Base-by-base conservation (phyloP, 2,797 vertebrate genomes). In the Taenioides sp. region DNA sequence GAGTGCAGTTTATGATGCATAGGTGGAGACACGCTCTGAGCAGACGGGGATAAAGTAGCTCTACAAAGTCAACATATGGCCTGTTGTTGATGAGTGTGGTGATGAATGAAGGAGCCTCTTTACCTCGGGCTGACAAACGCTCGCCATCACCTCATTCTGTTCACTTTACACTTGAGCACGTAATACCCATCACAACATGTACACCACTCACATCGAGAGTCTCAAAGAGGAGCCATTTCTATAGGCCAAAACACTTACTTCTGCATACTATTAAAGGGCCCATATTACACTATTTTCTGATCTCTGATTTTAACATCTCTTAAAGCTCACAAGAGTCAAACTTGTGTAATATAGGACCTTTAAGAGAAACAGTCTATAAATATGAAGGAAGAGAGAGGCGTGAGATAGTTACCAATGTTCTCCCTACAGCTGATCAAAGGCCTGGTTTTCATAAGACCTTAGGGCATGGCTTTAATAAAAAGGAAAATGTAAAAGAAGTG, bases 391-490 rank as follows among this genome's bases (percentile, higher is more conserved):
- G 65, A 40, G 12, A 14, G 31, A 69, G 59, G 86, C 64, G 67
- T 79, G 85, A 74, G 67, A 58, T 67, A 70, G 58, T 31, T 80
- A 50, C 73, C 64, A 61, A 74, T 79, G 70, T 77, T 77, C 72
- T 69, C 3, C 2, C 57, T 59, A 58, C 0, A 61, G 68, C 69
- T 82, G 86, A 87, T 86, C 84, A 88, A 89, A 85, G 73, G 67
- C 52, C n/a, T 25, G 66, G 31, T 43, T 77, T 62, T 80, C 73
- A 34, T 14, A 20, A 70, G 78, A 85, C 79, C 75, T 73, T 65
- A 5, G 86, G 80, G 61, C 17, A 69, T 17, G 37, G 73, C 71
- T 79, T 78, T 74, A 84, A 79, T 71, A 43, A 31, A 27, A 50
- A 69, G 54, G 58, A 25, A 60, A 61, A 63, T 14, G 55, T 18